These are phyloP conservation scores for Delia radicum DNA, from an alignment of 1,140 invertebrate species.

Conservation along the genomic window DNA sequence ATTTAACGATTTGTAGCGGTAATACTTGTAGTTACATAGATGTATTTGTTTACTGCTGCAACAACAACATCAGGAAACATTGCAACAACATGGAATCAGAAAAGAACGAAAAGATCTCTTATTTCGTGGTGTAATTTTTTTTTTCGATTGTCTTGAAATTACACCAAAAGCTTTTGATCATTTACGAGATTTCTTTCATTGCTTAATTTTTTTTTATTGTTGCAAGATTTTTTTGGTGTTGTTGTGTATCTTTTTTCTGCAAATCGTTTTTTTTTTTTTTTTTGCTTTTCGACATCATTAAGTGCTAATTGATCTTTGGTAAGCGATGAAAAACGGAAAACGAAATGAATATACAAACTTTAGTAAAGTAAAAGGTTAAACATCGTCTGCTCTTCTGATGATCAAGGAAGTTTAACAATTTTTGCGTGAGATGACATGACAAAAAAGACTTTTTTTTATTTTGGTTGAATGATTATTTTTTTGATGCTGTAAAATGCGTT, in stretches of 20 bases:
- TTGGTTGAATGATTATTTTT: not conserved
- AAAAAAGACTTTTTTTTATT: slow-evolving; percentile 2
- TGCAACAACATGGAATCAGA: not conserved
- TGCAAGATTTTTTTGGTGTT: not conserved
- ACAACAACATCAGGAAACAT: not conserved
- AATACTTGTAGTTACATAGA: slow-evolving; percentile 25
- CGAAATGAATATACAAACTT: not conserved
- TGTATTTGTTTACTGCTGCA: not conserved
- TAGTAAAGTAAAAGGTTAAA: slow-evolving; percentile 7
- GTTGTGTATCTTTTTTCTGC: not conserved
- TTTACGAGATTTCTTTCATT: slow-evolving; percentile 14
- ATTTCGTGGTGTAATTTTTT: slow-evolving; percentile 3
- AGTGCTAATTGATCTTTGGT: slow-evolving; percentile 21
- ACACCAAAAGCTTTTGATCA: not conserved
- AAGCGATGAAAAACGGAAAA: not conserved
- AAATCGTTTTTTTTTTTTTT: slow-evolving; percentile 17
- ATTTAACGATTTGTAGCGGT: slow-evolving; percentile 50
- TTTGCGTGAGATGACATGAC: slow-evolving; percentile 40
- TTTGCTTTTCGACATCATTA: slow-evolving; percentile 14
- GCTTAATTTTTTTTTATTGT: slow-evolving; percentile 4
- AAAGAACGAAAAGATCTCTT: slow-evolving; percentile 8
- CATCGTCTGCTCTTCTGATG: not conserved
- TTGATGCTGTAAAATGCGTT: not conserved
- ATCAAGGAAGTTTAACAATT: slow-evolving; percentile 20
- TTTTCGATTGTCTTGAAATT: not conserved